Evolutionary conservation across 1,140 invertebrate species (phyloP), one percentile per base, ranked within the genome.

Genomic region (Solen grandis): DNA sequence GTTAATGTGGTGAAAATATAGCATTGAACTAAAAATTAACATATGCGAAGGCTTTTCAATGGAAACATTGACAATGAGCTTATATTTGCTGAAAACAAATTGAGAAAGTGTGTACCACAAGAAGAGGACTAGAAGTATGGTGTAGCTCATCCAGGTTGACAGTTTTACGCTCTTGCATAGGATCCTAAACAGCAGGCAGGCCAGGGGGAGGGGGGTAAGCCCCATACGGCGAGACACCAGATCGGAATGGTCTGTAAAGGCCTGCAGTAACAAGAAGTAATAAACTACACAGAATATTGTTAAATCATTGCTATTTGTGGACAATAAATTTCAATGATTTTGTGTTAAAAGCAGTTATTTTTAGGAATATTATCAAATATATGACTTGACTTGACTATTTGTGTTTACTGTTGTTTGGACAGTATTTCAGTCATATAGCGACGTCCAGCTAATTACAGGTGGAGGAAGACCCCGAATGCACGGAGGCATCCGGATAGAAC

Each of bases 191-290:
- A 92, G 69, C 10, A 99, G 96, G 25, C 99, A 97, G 0, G 96
- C 96, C 35, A 99, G 90, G 0, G 99, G 99, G 81, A 99, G 94
- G 2, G 99, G 98, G 88, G 99, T 99, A 88, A 99, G 99, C 3
- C 98, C 98, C 97, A 99, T 99, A 74, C 98, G 93, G 2, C 98
- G 93, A 0, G 98, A 98, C 5, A 99, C 96, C 41, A 99, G 93
- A 91, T 99, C 99, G 0, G 97, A 98, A 88, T 99, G 97, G 91
- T 99, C 99, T n/a, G 97, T 97, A 91, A 98, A 99, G 0, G 98
- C 97, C 92, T 98, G 84, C 13, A 83, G 83, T 27, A 65, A 59
- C 68, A 60, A n/a, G n/a, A n/a, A n/a, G n/a, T n/a, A n/a, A n/a
- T n/a, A n/a, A n/a, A n/a, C n/a, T n/a, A n/a, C n/a, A n/a, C n/a